Base-by-base conservation (phyloP, 1,140 invertebrate species). In the Drosophila nasuta region DNA sequence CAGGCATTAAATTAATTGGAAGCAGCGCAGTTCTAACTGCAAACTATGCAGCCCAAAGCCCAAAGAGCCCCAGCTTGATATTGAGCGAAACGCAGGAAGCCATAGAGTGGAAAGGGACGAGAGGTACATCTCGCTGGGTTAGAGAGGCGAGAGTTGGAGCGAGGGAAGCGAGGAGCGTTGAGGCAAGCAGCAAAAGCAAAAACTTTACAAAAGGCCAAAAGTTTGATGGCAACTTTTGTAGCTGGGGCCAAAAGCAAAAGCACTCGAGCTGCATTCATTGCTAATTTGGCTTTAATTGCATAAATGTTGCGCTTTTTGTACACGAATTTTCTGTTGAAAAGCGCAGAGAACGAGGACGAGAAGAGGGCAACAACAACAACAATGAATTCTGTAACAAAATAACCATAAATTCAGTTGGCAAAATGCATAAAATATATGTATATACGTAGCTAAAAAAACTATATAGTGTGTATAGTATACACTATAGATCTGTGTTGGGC, bases 211-310 rank as follows among this genome's bases (percentile, higher is more conserved):
- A 87, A 88, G 85, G 83, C 83, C 85, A 88, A 88, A 77, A 88
- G 87, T 88, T 87, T 88, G 83, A 88, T 83, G 85, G 83, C 80
- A 88, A 88, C 83, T 88, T 88, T 88, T 89, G 77, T 83, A 77
- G 68, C 77, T 77, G 48, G 59, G 63, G 58, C 76, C 76, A 75
- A 68, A 76, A 82, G 75, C 76, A 75, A 79, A 83, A 88, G 85
- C 83, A 88, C 83, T 88, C 83, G 85, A 81, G 80, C 79, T 89
- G 83, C 83, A 88, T 88, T 88, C 83, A 88, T 88, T 88, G 83
- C 83, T 88, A 88, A 88, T 88, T 88, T 89, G 85, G 83, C 83
- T 88, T 88, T 88, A 88, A 88, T 88, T 88, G 83, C 83, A 88
- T 88, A 88, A 88, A 88, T 88, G 83, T 88, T 88, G 83, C 83